A percentile compares a stretch with the other conserved stretches of the same genome.
phyloP scores from a whole-genome alignment of 1,140 invertebrate species.

The Thaumatotibia leucotreta region DNA sequence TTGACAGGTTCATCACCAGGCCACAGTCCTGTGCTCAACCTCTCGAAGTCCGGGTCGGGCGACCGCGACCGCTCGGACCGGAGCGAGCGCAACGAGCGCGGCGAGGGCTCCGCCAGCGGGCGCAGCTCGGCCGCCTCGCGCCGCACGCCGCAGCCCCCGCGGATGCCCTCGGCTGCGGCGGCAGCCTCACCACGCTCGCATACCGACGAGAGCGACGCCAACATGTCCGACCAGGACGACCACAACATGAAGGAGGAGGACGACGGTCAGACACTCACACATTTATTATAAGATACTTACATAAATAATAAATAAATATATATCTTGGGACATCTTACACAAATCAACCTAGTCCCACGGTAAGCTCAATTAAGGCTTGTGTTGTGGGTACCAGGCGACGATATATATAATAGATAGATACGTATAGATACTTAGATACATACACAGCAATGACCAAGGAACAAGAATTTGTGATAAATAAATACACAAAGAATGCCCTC shows the following conservation, averaged over 20 bases:
- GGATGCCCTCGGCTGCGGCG: slow-evolving; percentile 61
- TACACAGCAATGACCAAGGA: no score
- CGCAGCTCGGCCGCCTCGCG: slow-evolving; percentile 76
- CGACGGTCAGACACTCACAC: slow-evolving; percentile 86
- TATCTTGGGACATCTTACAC: no score
- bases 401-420: no score
- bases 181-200: slow-evolving; percentile 80
- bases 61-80: slow-evolving; percentile 78
- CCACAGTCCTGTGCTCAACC: slow-evolving; percentile 92
- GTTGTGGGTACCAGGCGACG: no score
- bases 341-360: no score
- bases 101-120: slow-evolving; percentile 77
- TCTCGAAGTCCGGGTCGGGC: slow-evolving; percentile 89
- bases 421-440: no score
- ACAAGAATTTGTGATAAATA: no score
- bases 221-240: slow-evolving; percentile 83
- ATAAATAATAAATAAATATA: no score
- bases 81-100: slow-evolving; percentile 64
- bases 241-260: slow-evolving; percentile 90
- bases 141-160: slow-evolving; percentile 68
- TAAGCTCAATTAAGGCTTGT: no score
- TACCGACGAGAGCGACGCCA: slow-evolving; percentile 84
- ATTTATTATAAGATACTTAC: slow-evolving; percentile 36
- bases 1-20: slow-evolving; percentile 87
- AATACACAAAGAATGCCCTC: no score